Percentiles rank a stretch among this genome's conserved stretches.
Evolutionary conservation across 1,140 invertebrate species (phyloP).

Genomic region (Trigoniulus corallinus): DNA sequence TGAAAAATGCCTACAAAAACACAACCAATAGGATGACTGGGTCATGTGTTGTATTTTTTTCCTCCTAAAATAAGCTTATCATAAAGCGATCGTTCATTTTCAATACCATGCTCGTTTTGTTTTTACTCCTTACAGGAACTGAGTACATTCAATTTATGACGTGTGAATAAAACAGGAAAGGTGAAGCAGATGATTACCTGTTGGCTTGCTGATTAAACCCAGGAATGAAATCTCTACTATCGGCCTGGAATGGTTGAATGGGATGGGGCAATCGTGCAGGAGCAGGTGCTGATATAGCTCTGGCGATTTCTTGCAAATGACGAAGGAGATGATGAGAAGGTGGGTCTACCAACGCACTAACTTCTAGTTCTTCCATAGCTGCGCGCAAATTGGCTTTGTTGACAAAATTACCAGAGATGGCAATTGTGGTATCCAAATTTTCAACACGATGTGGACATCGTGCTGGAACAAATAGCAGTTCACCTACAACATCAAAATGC

Average conservation of each 20-base stretch:
- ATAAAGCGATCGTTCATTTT: no score
- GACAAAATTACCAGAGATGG: conserved; percentile 23
- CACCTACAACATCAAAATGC: conserved; percentile 15
- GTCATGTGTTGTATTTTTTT: no score
- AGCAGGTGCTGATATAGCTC: neutral
- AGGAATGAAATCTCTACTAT: neutral
- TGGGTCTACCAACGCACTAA: conserved; percentile 16
- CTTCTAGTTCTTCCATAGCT: conserved; percentile 16
- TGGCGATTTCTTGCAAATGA: neutral
- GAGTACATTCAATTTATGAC: no score
- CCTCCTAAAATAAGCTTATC: no score
- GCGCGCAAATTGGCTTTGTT: conserved; percentile 17
- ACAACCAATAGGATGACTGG: no score
- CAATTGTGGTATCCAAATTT: conserved; percentile 19
- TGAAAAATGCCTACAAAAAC: no score
- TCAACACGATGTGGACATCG: conserved; percentile 21
- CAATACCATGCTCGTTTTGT: no score
- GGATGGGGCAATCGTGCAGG: neutral
- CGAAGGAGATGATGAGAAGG: conserved; percentile 16
- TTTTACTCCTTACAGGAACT: no score
- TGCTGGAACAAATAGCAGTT: conserved; percentile 21
- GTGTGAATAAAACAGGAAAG: no score
- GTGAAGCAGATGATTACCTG: neutral
- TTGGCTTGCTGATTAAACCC: neutral
- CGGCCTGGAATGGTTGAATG: neutral